phyloP scores from a whole-genome alignment of 2,888 invertebrate genomes.

The Apoda limacodes region DNA sequence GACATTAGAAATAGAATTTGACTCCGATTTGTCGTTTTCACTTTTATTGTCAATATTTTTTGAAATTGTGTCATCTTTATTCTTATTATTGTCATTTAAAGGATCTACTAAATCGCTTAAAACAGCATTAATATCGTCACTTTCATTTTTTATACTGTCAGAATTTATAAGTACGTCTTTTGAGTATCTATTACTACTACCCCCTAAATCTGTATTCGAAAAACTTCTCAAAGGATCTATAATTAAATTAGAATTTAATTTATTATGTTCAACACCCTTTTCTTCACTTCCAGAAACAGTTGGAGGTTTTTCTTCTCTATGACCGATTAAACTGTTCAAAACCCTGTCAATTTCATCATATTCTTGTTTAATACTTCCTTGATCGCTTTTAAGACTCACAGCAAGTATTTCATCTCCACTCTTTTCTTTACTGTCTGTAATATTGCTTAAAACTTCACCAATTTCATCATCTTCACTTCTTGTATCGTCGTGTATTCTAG shows the following conservation, averaged over 20 bases:
- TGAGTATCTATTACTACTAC: no score
- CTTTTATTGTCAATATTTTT: conserved; percentile 15
- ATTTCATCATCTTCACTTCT: neutral
- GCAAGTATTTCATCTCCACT: conserved; percentile 1
- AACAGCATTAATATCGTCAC: neutral
- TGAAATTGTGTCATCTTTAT: conserved; percentile 1
- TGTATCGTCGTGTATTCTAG: conserved; percentile 12
- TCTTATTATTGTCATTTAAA: no score
- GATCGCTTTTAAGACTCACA: no score
- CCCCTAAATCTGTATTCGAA: no score
- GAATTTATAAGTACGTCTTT: no score
- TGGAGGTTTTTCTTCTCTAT: neutral
- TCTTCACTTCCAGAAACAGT: no score
- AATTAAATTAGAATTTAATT: no score
- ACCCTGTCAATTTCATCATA: conserved; percentile 1
- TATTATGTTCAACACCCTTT: neutral
- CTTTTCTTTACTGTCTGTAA: conserved; percentile 7
- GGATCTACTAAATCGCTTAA: no score
- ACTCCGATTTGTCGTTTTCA: conserved; percentile 22
- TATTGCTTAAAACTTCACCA: conserved; percentile 1
- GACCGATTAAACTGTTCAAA: conserved; percentile 4
- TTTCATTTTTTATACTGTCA: no score
- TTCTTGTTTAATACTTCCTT: no score
- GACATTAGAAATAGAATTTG: conserved; percentile 13
- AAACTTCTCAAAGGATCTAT: no score